Evolutionary conservation across 2,113 vertebrate genomes (phyloP).

Genomic region (Labrus mixtus): DNA sequence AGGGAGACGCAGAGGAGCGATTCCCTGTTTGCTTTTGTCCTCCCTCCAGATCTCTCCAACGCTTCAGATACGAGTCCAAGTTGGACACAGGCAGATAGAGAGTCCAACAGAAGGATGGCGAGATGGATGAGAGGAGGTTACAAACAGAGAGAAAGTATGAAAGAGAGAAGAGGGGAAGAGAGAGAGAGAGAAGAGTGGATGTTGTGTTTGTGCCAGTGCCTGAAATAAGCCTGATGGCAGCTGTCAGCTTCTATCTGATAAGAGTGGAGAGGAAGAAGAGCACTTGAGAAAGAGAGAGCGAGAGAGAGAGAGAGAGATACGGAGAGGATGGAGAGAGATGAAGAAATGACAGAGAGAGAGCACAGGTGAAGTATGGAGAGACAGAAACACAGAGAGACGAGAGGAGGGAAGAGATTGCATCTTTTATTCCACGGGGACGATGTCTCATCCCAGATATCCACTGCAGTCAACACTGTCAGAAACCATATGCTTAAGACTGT

Average conservation of each 20-base stretch:
- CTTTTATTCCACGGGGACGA: slow-evolving; percentile 56
- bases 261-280: slow-evolving; percentile 40
- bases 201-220: slow-evolving; percentile 40
- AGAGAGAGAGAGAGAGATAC: slow-evolving; percentile 28
- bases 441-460: slow-evolving; percentile 35
- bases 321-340: slow-evolving; percentile 35
- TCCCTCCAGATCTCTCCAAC: slow-evolving; percentile 53
- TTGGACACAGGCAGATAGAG: slow-evolving; percentile 35
- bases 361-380: slow-evolving; percentile 46
- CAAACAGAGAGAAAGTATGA: slow-evolving; percentile 51
- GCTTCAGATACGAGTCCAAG: slow-evolving; percentile 56
- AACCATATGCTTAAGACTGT: slow-evolving; percentile 22
- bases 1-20: slow-evolving; percentile 27
- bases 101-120: slow-evolving; percentile 48
- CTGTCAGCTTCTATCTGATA: slow-evolving; percentile 69
- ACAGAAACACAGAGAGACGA: slow-evolving; percentile 19
- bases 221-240: slow-evolving; percentile 78
- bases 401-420: slow-evolving; percentile 50
- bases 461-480: slow-evolving; percentile 48
- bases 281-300: slow-evolving; percentile 4
- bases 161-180: slow-evolving; percentile 15
- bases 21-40: slow-evolving; percentile 55
- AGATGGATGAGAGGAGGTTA: slow-evolving; percentile 50
- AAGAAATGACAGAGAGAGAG: slow-evolving; percentile 52
- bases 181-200: neutral